Base-by-base conservation (phyloP, 2,888 invertebrate genomes). In the Charanyca ferruginea region DNA sequence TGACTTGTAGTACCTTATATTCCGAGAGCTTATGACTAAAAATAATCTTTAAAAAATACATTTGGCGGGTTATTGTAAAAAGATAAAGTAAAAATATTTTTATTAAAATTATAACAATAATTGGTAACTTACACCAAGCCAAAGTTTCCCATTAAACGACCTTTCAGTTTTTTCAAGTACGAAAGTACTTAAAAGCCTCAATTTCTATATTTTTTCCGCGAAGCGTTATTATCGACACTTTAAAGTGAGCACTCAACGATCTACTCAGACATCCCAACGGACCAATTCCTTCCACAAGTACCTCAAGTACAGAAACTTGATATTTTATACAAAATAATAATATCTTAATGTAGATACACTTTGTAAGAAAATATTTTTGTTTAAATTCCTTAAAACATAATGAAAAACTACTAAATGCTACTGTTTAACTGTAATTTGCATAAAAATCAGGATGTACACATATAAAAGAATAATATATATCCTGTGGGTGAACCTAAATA, bases 211-310 rank as follows among this genome's bases (percentile, higher is more conserved):
- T 42, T 52, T 58, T 51, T 41, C 38, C 35, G 38, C 20, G 4
- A 38, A 51, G 41, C 32, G 54, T 68, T 70, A 69, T 73, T 77
- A 77, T 68, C 70, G 64, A 28, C 67, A 74, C 51, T 68, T 77
- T 57, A 66, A 62, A 72, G 25, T 44, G 59, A 57, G 77, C 77
- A 74, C 77, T 74, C 47, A 69, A 64, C 55, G 38, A 41, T 52
- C 49, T 62, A 23, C 77, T 57, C 47, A 55, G 59, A 23, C 28
- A 45, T 60, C 73, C 73, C 73, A 8, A 16, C 8, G 73, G 73
- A 60, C 60, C 55, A 35, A 71, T 67, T 63, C 48, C 28, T 60
- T 23, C 28, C 16, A 45, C 35, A 48, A 64, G 67, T 55, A 42
- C n/a, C 51, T 28, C 18, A 32, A 69, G 70, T 23, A 38, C 13